phyloP scores from a whole-genome alignment of 2,888 invertebrate species.

The Frankliniella intonsa region DNA sequence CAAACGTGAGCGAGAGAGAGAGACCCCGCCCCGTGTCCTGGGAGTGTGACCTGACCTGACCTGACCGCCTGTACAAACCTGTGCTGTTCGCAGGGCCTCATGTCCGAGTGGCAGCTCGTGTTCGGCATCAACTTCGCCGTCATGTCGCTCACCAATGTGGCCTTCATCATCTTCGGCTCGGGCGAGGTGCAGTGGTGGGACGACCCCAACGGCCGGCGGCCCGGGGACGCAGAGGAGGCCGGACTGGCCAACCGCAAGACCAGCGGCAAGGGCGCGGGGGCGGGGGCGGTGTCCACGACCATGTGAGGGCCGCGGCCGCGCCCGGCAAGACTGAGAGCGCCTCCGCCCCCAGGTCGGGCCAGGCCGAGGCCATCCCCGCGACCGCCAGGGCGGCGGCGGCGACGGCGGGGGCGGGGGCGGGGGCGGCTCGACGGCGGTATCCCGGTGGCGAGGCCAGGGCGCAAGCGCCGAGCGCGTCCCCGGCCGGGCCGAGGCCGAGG shows the following conservation, averaged over 20 bases:
- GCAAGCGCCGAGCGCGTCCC: too few relatives aligned
- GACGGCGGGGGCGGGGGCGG: too few relatives aligned
- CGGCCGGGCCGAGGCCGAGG: too few relatives aligned
- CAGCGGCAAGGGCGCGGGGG: background rate
- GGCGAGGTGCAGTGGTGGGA: slow-evolving; percentile 76
- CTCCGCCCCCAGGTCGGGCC: too few relatives aligned
- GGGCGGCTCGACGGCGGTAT: too few relatives aligned
- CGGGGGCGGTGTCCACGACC: background rate
- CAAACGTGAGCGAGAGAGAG: slow-evolving; percentile 46
- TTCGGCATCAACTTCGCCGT: slow-evolving; percentile 75
- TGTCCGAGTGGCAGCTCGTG: slow-evolving; percentile 68
- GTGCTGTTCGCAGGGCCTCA: slow-evolving; percentile 38
- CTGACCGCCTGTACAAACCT: too few relatives aligned
- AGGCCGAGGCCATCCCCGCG: too few relatives aligned
- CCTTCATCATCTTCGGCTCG: slow-evolving; percentile 66
- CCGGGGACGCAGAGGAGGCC: background rate
- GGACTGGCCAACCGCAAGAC: background rate
- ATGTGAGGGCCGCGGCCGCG: background rate
- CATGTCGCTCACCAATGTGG: slow-evolving; percentile 60
- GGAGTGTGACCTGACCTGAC: too few relatives aligned
- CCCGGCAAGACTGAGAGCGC: too few relatives aligned
- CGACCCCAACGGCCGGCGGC: slow-evolving; percentile 48
- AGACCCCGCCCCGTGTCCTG: background rate
- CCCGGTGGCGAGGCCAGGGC: too few relatives aligned
- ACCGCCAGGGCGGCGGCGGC: too few relatives aligned